Conservation (phyloP, 2,797 vertebrate genomes). For the Glossophaga mutica region DNA sequence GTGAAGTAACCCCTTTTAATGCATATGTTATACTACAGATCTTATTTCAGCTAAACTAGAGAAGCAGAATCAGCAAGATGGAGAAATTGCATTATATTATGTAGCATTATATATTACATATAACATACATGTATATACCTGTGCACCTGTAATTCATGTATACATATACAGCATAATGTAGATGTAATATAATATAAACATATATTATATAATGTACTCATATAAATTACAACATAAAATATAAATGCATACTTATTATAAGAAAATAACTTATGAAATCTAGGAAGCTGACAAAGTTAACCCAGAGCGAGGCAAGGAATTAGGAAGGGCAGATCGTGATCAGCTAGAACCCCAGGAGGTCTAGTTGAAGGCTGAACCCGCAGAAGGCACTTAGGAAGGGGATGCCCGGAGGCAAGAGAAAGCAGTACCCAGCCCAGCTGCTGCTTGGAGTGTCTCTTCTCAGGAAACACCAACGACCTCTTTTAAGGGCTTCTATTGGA, state of each 20-base stretch:
- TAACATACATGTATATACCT: neutral
- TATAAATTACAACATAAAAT: neutral
- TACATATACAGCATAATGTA: neutral
- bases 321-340: neutral
- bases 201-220: neutral
- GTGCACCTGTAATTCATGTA: neutral
- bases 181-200: neutral
- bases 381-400: neutral
- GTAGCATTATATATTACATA: neutral
- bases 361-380: neutral
- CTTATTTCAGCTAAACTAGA: neutral
- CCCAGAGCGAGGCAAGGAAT: neutral
- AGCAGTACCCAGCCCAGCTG: neutral
- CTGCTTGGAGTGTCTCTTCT: neutral
- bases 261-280: neutral
- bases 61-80: neutral
- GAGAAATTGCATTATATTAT: neutral
- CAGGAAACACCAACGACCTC: accelerated
- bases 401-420: neutral
- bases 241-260: neutral
- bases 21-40: neutral
- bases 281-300: neutral
- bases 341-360: neutral
- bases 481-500: neutral
- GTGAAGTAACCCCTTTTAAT: neutral